phyloP scores from a whole-genome alignment of 2,113 vertebrate genomes.

The Pandion haliaetus region DNA sequence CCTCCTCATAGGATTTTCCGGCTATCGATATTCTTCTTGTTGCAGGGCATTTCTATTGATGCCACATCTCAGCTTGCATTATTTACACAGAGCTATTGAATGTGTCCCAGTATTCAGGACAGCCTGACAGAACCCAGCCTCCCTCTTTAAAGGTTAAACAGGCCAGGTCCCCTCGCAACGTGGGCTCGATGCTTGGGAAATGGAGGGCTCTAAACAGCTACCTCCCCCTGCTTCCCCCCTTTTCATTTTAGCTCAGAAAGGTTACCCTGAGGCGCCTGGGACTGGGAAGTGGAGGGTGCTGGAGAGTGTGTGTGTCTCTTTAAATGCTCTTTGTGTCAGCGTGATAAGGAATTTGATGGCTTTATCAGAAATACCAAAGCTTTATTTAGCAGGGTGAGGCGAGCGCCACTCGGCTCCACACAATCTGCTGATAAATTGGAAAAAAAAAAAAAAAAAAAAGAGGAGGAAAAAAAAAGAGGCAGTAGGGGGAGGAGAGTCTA shows the following conservation, averaged over 20 bases:
- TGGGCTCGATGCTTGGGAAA: not conserved
- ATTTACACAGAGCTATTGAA: conserved; percentile 12
- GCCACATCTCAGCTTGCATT: not conserved
- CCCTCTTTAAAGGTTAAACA: not conserved
- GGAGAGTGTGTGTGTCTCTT: conserved; percentile 86
- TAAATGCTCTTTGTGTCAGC: conserved; percentile 89
- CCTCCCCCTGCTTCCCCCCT: not conserved
- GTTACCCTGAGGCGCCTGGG: conserved; percentile 4
- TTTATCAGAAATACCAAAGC: conserved; percentile 99
- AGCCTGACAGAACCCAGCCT: conserved; percentile 4
- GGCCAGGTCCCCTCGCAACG: not conserved
- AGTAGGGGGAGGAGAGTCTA: conserved; percentile 31
- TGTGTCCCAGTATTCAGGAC: not conserved
- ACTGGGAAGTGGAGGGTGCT: conserved; percentile 26
- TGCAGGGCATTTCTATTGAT: conserved; percentile 52
- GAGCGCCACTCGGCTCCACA: conserved; percentile 84
- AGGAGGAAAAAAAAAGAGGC: conserved; percentile 65
- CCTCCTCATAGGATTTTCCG: conserved; percentile 54
- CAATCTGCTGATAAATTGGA: conserved; percentile 93
- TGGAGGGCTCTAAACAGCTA: not conserved
- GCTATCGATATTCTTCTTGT: conserved; percentile 32
- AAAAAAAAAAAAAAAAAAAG: conserved; percentile 62
- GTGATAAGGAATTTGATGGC: conserved; percentile 99
- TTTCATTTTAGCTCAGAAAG: not conserved
- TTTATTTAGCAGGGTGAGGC: conserved; percentile 98